Percentiles rank a stretch among this genome's conserved stretches.
Conservation (phyloP, 92 coral and sea anemone species). For the Siderastrea siderea region DNA sequence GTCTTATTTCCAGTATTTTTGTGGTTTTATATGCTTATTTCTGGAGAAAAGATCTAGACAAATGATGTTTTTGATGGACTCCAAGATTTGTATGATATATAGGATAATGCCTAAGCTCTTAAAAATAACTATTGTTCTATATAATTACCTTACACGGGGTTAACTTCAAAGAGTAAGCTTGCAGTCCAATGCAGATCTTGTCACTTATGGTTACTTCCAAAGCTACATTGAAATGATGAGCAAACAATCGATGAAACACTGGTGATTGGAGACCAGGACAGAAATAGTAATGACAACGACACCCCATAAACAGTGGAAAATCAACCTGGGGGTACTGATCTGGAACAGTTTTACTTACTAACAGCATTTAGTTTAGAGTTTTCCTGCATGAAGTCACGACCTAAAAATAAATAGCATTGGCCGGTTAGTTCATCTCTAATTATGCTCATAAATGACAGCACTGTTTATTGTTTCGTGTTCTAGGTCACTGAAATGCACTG, state of each 20-base stretch:
- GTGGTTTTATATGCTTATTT: no score
- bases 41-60: no score
- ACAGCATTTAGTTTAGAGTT: constrained; percentile 76
- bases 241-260: no score
- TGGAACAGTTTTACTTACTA: constrained; percentile 62
- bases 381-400: constrained; percentile 86
- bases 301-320: no score
- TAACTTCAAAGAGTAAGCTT: constrained; percentile 78
- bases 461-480: not conserved
- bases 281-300: no score
- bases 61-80: no score
- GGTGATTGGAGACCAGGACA: no score
- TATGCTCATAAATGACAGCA: not conserved
- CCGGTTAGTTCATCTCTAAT: not conserved
- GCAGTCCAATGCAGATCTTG: constrained; percentile 85
- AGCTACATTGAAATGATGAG: constrained; percentile 13
- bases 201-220: constrained; percentile 81
- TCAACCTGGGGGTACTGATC: no score
- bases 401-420: constrained; percentile 46
- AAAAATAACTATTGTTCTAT: no score
- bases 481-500: not conserved
- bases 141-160: constrained; percentile 74
- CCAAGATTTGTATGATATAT: no score
- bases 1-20: no score
- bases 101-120: no score